Conservation (phyloP, 2,797 vertebrate species). For the Chromis chromis region DNA sequence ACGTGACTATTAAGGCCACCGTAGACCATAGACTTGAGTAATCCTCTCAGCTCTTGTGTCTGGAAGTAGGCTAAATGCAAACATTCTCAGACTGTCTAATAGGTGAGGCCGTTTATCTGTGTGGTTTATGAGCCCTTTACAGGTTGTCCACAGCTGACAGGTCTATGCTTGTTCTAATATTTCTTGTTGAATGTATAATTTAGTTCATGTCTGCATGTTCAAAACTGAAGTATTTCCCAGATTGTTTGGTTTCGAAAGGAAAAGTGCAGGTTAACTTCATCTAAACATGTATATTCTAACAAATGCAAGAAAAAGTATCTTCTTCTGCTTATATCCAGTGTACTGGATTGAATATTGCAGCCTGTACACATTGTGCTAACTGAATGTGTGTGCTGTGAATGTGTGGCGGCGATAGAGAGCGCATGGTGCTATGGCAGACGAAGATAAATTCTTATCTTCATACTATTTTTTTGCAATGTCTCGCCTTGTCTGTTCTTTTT, state of each 20-base stretch:
- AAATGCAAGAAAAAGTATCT: neutral
- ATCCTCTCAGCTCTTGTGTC: conserved; percentile 57
- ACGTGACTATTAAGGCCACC: conserved; percentile 41
- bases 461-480: conserved; percentile 58
- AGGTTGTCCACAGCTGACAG: conserved; percentile 26
- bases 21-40: conserved; percentile 38
- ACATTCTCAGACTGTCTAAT: conserved; percentile 58
- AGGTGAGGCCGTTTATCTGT: conserved; percentile 49
- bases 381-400: conserved; percentile 16
- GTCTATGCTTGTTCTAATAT: conserved; percentile 12
- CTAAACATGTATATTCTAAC: neutral
- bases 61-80: conserved; percentile 54
- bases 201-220: conserved; percentile 18
- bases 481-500: conserved; percentile 44
- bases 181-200: conserved; percentile 8
- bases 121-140: conserved; percentile 24
- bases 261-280: neutral
- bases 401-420: conserved; percentile 40
- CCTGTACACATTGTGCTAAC: conserved; percentile 34
- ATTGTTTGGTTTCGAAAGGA: neutral
- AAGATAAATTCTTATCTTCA: conserved; percentile 72
- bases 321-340: conserved; percentile 13
- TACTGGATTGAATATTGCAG: conserved; percentile 19
- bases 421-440: conserved; percentile 31
- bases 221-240: conserved; percentile 8